Conservation (phyloP, 2,113 vertebrate genomes). For the Melierax canorus region DNA sequence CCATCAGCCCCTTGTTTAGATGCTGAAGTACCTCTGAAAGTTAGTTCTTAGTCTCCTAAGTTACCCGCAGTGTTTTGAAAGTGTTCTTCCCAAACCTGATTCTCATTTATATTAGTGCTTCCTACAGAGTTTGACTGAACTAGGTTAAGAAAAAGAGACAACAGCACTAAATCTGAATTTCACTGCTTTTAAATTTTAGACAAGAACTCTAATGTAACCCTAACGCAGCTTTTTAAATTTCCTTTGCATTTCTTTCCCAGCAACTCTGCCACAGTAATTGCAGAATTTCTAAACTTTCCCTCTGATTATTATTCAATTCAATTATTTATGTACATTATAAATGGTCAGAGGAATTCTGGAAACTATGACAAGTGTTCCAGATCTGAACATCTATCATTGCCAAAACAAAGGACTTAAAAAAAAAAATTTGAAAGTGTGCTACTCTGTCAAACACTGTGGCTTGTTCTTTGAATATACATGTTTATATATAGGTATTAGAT, state of each 20-base stretch:
- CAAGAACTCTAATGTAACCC: neutral
- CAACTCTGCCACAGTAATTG: conserved; percentile 14
- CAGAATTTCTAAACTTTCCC: conserved; percentile 34
- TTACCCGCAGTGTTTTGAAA: neutral
- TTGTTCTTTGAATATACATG: neutral
- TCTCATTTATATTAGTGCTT: neutral
- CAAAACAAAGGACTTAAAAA: conserved; percentile 6
- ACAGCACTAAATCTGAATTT: neutral
- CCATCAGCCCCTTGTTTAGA: neutral
- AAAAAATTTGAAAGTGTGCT: neutral
- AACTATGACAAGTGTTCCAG: conserved; percentile 32
- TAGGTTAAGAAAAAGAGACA: neutral
- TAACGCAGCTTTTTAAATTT: neutral
- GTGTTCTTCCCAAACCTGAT: neutral
- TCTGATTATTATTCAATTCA: conserved; percentile 39
- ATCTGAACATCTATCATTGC: conserved; percentile 9
- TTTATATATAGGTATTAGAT: conserved; percentile 37
- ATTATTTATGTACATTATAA: conserved; percentile 54
- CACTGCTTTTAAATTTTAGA: neutral
- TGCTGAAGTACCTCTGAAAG: neutral
- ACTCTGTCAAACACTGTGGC: neutral
- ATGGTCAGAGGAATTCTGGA: conserved; percentile 1
- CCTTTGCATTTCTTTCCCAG: neutral
- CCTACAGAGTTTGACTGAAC: neutral
- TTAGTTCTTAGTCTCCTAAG: neutral